These are phyloP conservation scores for Lepidostoma basale DNA, from an alignment of 1,140 invertebrate species.

Conservation along the genomic window DNA sequence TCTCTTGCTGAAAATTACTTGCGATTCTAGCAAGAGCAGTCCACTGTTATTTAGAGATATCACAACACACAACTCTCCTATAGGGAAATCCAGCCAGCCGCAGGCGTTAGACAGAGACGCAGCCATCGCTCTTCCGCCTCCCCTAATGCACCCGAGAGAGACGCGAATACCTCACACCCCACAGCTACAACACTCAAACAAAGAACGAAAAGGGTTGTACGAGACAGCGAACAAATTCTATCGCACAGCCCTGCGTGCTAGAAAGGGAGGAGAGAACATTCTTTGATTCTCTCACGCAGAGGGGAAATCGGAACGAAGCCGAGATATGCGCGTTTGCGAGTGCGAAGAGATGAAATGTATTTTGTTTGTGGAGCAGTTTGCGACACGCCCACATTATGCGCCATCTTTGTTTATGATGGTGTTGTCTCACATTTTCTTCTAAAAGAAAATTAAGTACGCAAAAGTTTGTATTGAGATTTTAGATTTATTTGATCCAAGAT, in stretches of 20 bases:
- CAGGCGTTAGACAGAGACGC: conserved; percentile 7
- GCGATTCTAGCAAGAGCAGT: conserved; percentile 32
- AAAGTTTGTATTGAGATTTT: conserved; percentile 1
- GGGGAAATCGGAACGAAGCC: neutral
- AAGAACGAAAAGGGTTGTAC: conserved; percentile 5
- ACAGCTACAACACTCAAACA: neutral
- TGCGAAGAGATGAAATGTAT: conserved; percentile 14
- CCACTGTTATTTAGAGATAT: conserved; percentile 40
- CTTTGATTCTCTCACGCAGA: neutral
- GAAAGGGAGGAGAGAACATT: conserved; percentile 4
- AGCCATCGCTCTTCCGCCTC: neutral
- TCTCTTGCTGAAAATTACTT: conserved; percentile 25
- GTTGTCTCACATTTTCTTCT: conserved; percentile 29
- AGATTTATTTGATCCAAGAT: conserved; percentile 11
- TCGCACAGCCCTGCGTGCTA: neutral
- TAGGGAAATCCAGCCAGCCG: conserved; percentile 14
- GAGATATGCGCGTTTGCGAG: conserved; percentile 15
- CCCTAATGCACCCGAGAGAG: neutral
- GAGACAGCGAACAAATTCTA: conserved; percentile 5
- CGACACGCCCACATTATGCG: conserved; percentile 43
- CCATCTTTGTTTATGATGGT: conserved; percentile 43
- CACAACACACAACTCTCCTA: conserved; percentile 28
- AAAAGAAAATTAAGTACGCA: conserved; percentile 18
- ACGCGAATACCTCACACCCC: neutral
- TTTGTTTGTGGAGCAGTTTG: conserved; percentile 21